Evolutionary conservation across 2,888 invertebrate species (phyloP).

Genomic region (Myathropa florea): DNA sequence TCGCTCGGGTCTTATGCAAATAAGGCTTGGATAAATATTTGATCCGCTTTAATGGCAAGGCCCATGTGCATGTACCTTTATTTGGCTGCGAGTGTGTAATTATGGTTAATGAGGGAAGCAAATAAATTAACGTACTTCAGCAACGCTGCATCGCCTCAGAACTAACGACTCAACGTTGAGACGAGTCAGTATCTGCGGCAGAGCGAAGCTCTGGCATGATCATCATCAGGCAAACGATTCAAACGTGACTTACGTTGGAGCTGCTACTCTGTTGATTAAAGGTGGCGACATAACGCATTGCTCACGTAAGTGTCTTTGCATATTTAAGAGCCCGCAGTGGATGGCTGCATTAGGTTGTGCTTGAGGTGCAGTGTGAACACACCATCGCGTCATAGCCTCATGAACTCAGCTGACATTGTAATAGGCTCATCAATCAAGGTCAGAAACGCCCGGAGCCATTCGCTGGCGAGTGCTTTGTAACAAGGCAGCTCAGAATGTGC

Average conservation of each 20-base stretch:
- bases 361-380: background rate
- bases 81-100: slow-evolving; percentile 36
- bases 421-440: background rate
- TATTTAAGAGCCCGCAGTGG: slow-evolving; percentile 6
- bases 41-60: slow-evolving; percentile 46
- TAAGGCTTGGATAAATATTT: slow-evolving; percentile 59
- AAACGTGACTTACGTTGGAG: background rate
- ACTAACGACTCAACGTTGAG: background rate
- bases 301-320: background rate
- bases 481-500: too few species aligned
- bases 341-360: background rate
- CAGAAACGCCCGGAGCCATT: background rate
- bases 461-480: background rate
- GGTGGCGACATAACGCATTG: slow-evolving; percentile 27
- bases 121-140: slow-evolving; percentile 57
- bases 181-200: background rate
- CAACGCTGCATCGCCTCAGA: background rate
- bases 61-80: slow-evolving; percentile 29
- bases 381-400: background rate
- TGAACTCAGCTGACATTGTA: background rate
- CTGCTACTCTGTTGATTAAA: slow-evolving; percentile 9
- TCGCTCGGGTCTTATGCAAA: background rate
- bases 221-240: slow-evolving; percentile 33
- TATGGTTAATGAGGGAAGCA: slow-evolving; percentile 61
- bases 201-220: slow-evolving; percentile 24